phyloP scores from a whole-genome alignment of 1,140 invertebrate species.

The Wiebesia pumilae region DNA sequence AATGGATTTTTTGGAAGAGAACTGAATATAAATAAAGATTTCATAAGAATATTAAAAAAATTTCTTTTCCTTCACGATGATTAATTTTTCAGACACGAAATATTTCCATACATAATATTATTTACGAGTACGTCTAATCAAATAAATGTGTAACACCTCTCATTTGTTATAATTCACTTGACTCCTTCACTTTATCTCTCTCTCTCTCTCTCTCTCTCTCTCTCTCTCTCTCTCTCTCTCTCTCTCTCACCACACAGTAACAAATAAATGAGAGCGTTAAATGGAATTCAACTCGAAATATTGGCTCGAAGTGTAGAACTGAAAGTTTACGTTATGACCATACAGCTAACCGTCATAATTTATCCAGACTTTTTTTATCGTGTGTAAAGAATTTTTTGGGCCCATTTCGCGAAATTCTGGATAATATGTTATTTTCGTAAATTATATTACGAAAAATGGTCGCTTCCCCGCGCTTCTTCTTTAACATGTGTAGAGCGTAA shows the following conservation, averaged over 20 bases:
- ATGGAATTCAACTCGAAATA: not conserved
- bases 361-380: not conserved
- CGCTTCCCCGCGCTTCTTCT: not conserved
- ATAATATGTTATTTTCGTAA: not conserved
- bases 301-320: not conserved
- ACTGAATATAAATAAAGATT: too few relatives aligned
- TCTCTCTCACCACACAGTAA: not conserved
- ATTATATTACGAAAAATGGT: not conserved
- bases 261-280: not conserved
- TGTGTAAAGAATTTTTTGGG: not conserved
- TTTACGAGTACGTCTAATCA: not conserved
- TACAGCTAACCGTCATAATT: not conserved
- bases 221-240: not conserved
- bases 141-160: not conserved
- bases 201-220: not conserved
- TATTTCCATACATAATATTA: too few relatives aligned
- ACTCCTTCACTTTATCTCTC: not conserved
- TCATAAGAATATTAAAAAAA: too few relatives aligned
- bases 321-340: not conserved
- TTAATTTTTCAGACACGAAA: too few relatives aligned
- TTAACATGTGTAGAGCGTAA: too few relatives aligned
- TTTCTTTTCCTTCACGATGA: too few relatives aligned
- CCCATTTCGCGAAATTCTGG: not conserved
- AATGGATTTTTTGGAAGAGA: too few relatives aligned
- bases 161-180: too few relatives aligned